Base-by-base conservation (phyloP, 35 echinoderm and acorn worm genomes). In the Heliocidaris erythrogramma region DNA sequence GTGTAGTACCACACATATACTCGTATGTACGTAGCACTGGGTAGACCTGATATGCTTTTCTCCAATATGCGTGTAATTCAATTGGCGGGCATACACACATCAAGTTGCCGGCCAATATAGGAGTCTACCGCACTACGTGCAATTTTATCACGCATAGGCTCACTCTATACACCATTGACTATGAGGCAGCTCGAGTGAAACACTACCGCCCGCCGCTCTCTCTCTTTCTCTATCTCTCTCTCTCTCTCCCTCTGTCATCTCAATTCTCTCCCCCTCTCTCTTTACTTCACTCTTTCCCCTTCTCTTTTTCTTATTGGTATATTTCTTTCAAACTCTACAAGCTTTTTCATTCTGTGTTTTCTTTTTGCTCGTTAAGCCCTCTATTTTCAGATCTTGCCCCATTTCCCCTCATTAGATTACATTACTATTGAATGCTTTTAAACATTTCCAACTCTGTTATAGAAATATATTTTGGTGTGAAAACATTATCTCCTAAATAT, bases 21-120 rank as follows among this genome's bases (percentile, higher is more conserved):
- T 78, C 65, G 65, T 78, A 21, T 78, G 65, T 78, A 78, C 65
- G 65, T 78, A 78, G 65, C 65, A 78, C 18, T 24, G 65, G 35
- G 65, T n/a, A n/a, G 87, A 42, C 31, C 47, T 89, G 87, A 89
- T 89, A 89, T 48, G 87, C 65, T 78, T 78, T 78, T 42, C 47
- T 89, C 47, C 87, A 89, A 89, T 89, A 89, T 48, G 87, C 87
- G 87, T 89, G 47, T 89, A 89, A 89, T 89, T 89, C 87, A 89
- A 89, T 89, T 89, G 87, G 31, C 14, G 47, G 16, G 32, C 87
- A 89, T 48, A 89, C 87, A 89, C 31, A 32, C 87, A 89, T 32
- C 87, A 78, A 78, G 21, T 78, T 78, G 65, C 65, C 65, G 65
- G 17, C 27, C 65, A 78, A 78, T 78, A 78, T n/a, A 78, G 24